These are phyloP conservation scores for Agapostemon virescens DNA, from an alignment of 2,888 invertebrate species.

Conservation along the genomic window DNA sequence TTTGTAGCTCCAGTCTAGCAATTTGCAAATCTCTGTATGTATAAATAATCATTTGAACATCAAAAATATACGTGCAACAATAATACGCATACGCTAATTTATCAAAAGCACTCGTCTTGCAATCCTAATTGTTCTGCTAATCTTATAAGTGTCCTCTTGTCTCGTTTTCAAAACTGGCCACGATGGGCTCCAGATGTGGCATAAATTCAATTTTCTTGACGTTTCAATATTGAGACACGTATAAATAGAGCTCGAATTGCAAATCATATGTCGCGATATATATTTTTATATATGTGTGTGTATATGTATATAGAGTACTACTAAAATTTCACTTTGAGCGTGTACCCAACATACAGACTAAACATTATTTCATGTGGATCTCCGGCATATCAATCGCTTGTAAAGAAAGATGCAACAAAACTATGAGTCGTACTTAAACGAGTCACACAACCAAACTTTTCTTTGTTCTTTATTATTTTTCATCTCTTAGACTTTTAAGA, in stretches of 20 bases:
- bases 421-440: slow-evolving; percentile 38
- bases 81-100: slow-evolving; percentile 39
- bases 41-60: slow-evolving; percentile 33
- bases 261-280: slow-evolving; percentile 49
- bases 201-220: slow-evolving; percentile 43
- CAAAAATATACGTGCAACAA: slow-evolving; percentile 38
- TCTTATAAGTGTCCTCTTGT: slow-evolving; percentile 5
- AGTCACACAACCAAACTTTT: slow-evolving; percentile 64
- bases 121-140: slow-evolving; percentile 38
- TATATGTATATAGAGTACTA: slow-evolving; percentile 38
- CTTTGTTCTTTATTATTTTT: not conserved
- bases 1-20: not conserved
- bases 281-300: slow-evolving; percentile 24
- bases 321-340: slow-evolving; percentile 41
- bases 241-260: slow-evolving; percentile 41
- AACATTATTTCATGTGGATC: slow-evolving; percentile 38
- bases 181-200: slow-evolving; percentile 31
- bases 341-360: slow-evolving; percentile 48
- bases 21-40: slow-evolving; percentile 9
- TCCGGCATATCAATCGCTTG: slow-evolving; percentile 34
- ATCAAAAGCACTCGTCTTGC: slow-evolving; percentile 28
- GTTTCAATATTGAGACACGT: slow-evolving; percentile 24
- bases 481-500: slow-evolving; percentile 6
- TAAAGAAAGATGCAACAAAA: slow-evolving; percentile 43
- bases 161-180: slow-evolving; percentile 24